Base-by-base conservation (phyloP, 1,140 invertebrate genomes). In the Philotrypesis tridentata region DNA sequence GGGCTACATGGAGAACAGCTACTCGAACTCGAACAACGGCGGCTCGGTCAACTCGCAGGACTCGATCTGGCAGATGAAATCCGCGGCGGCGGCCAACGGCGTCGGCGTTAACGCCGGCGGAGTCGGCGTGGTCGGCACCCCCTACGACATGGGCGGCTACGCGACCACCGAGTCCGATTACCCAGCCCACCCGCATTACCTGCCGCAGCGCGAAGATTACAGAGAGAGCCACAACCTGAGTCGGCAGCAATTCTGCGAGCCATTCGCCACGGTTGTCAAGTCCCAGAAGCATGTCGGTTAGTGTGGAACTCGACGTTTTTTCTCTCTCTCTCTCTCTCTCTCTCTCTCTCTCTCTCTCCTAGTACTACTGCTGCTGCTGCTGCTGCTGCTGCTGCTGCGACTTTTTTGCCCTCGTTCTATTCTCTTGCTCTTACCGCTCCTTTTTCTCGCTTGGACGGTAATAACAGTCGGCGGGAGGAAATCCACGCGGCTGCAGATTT, bases 21-120 rank as follows among this genome's bases (percentile, higher is more conserved):
- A 97, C 91, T 96, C 96, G 63, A 97, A 97, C 89, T 97, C 96
- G 74, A 97, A 97, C 91, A 97, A 98, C 91, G 97, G 96, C 29
- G 97, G 97, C 73, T 97, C 96, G 78, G 97, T 98, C 55, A 97
- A 98, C 92, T 97, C 97, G 0, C 97, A 98, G 89, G 97, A 98
- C 89, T 98, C 97, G n/a, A 92, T 98, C 84, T 98, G 97, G 97
- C 97, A 98, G 92, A 96, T 97, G 93, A 97, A 97, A 92, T 96
- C 96, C 93, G 95, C 95, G 0, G 95, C 95, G 6, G 95, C 95
- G 1, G 95, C 95, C 1, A 94, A 94, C 67, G 91, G 91, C 31
- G 82, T 83, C 8, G 82, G 82, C 12, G 82, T 83, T 0, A 82
- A 82, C 93, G 95, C 95, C 0, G 95, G 95, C 5, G 94, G 94